Base-by-base conservation (phyloP, 1,140 invertebrate species). In the Phthorimaea operculella region DNA sequence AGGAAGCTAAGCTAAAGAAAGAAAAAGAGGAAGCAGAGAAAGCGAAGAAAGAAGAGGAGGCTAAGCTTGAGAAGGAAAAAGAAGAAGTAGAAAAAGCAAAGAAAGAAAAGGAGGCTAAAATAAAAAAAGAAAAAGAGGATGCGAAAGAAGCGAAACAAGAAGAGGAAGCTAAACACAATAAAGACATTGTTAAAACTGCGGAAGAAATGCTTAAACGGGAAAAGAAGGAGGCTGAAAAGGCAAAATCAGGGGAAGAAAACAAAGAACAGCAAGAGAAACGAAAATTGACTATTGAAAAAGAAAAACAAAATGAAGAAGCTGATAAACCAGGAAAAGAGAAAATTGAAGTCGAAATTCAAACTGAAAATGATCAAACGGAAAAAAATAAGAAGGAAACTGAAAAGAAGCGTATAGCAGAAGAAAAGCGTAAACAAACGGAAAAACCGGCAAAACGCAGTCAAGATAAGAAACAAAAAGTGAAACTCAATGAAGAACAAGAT, bases 201-300 rank as follows among this genome's bases (percentile, higher is more conserved):
- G 21, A 28, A 28, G 21, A 28, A 28, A 28, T 4, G 6, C 2
- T 2, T 2, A 28, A 4, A 28, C 21, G 6, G 21, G 21, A 28
- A 28, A 28, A 28, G 2, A 6, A 28, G 6, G 60, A 68, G 42
- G 39, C 17, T 36, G 60, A 58, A 60, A 49, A 59, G 51, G 56
- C 54, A 48, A 54, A 60, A 44, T 48, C 10, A 14, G 44, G 58
- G 44, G 56, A 63, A 58, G 33, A 53, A 52, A 12, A 54, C n/a
- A 51, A 63, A 62, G 34, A 60, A 59, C 75, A 85, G 59, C 63
- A 70, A 48, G 63, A 61, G 51, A 56, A 68, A 48, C 50, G 66
- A 58, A 55, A 66, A 55, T 14, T 50, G 44, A 50, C 9, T 7
- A 33, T 34, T 10, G 60, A 33, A 60, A 45, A 57, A 55, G 17